A percentile compares a stretch with the other conserved stretches of the same genome.
Evolutionary conservation across 2,888 invertebrate species (phyloP).

Genomic region (Dendrolimus houi): DNA sequence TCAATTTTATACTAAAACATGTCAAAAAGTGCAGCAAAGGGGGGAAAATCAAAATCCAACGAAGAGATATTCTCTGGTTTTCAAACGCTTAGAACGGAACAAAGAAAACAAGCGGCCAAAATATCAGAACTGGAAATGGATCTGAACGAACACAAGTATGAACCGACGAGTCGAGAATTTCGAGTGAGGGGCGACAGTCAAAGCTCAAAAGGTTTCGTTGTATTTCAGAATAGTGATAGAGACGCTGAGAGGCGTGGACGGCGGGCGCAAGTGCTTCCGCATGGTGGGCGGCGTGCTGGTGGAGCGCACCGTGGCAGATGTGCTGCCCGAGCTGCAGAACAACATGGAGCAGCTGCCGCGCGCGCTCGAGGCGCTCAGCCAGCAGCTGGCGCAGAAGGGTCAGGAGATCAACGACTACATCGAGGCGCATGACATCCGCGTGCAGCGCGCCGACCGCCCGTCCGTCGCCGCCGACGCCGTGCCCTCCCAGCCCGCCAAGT

Average conservation of each 20-base stretch:
- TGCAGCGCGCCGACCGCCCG: conserved; percentile 69
- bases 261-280: conserved; percentile 91
- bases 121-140: conserved; percentile 95
- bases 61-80: conserved; percentile 93
- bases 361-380: conserved; percentile 86
- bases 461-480: conserved; percentile 31
- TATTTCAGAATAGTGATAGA: conserved; percentile 92
- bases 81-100: conserved; percentile 91
- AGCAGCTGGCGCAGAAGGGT: conserved; percentile 91
- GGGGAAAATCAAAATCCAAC: conserved; percentile 69
- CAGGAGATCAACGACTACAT: conserved; percentile 94
- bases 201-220: conserved; percentile 4
- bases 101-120: conserved; percentile 90
- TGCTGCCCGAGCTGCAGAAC: conserved; percentile 87
- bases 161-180: conserved; percentile 7
- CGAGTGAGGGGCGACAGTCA: neutral
- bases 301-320: conserved; percentile 93
- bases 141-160: conserved; percentile 96
- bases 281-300: conserved; percentile 96
- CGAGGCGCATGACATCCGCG: conserved; percentile 91
- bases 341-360: conserved; percentile 89
- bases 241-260: conserved; percentile 90
- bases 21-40: conserved; percentile 47
- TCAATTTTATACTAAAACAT: conserved; percentile 18
- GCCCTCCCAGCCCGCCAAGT: conserved; percentile 43